These are phyloP conservation scores for Chymomyza costata DNA, from an alignment of 1,140 invertebrate species.

Conservation along the genomic window DNA sequence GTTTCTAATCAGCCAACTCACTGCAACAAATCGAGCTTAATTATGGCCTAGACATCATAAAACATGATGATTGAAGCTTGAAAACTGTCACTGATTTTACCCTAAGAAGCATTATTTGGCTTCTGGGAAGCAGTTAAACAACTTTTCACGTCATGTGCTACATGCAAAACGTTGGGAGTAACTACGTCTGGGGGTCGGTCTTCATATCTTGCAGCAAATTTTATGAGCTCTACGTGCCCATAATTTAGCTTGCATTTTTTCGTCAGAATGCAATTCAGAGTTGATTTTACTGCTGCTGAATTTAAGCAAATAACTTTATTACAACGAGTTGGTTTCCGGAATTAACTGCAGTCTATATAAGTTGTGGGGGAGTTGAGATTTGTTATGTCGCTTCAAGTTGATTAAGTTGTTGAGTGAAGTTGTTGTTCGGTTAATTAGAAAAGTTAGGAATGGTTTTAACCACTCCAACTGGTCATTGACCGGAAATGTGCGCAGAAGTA, in stretches of 20 bases:
- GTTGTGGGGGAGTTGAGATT: no score
- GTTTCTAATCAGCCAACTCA: not conserved
- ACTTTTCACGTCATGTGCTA: conserved; percentile 49
- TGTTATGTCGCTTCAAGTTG: conserved; percentile 20
- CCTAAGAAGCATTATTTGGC: conserved; percentile 8
- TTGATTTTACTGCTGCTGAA: conserved; percentile 21
- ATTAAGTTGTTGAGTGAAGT: conserved; percentile 18
- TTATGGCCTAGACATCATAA: conserved; percentile 61
- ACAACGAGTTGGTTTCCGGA: no score
- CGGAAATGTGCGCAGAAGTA: not conserved
- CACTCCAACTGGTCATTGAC: conserved; percentile 17
- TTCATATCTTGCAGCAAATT: conserved; percentile 13
- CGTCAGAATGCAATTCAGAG: conserved; percentile 28
- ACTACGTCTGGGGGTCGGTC: not conserved
- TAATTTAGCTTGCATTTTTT: conserved; percentile 46
- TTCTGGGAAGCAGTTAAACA: conserved; percentile 25
- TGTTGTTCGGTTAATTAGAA: conserved; percentile 51
- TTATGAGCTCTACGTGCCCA: conserved; percentile 58
- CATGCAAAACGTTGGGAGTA: conserved; percentile 21
- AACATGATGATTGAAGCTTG: conserved; percentile 52
- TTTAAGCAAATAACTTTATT: no score
- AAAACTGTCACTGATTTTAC: conserved; percentile 43
- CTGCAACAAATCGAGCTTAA: conserved; percentile 47
- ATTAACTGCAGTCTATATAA: no score
- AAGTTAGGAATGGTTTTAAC: conserved; percentile 33